These are phyloP conservation scores for Macrosiphum euphorbiae DNA, from an alignment of 2,888 invertebrate genomes.

Conservation along the genomic window DNA sequence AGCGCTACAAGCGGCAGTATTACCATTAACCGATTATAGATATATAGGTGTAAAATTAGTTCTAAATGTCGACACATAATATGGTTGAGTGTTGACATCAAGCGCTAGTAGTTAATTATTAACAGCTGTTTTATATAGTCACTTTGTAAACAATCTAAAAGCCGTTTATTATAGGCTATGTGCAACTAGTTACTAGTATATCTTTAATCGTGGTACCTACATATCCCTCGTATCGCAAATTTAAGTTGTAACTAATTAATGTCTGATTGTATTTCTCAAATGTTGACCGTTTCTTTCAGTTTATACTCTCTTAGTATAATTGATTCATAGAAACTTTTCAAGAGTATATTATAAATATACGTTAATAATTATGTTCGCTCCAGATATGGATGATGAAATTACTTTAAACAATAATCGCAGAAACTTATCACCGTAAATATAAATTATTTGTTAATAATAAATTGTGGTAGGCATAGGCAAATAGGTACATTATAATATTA, in stretches of 20 bases:
- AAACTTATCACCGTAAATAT: constrained; percentile 79
- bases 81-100: too few relatives aligned
- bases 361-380: background rate
- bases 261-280: background rate
- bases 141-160: too few relatives aligned
- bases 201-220: too few relatives aligned
- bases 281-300: background rate
- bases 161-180: too few relatives aligned
- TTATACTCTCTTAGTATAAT: background rate
- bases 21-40: too few relatives aligned
- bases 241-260: background rate
- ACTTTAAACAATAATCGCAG: constrained; percentile 80
- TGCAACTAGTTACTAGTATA: too few relatives aligned
- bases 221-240: background rate
- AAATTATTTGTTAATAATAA: background rate
- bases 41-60: too few relatives aligned
- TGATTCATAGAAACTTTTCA: background rate
- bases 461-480: background rate
- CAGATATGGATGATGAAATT: constrained; percentile 68
- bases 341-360: background rate
- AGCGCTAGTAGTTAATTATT: too few relatives aligned
- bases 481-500: background rate
- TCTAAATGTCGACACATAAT: too few relatives aligned
- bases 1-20: too few relatives aligned
- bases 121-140: too few relatives aligned